Evolutionary conservation across 2,888 invertebrate species (phyloP).

Genomic region (Tipula confusa): DNA sequence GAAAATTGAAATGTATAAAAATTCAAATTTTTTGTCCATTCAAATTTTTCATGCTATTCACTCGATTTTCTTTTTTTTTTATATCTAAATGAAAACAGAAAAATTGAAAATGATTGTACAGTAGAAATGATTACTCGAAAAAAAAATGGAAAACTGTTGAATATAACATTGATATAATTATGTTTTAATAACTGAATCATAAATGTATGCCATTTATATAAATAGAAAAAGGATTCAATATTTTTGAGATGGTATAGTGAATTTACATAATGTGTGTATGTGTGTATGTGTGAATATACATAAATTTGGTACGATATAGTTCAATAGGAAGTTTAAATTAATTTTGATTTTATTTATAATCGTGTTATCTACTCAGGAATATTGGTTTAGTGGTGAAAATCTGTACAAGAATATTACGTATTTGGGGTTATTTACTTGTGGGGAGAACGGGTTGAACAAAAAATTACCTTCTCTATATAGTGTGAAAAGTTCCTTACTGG

Average conservation of each 20-base stretch:
- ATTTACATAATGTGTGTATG: not conserved
- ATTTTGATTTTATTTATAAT: not conserved
- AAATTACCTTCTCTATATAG: not conserved
- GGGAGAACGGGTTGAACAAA: not conserved
- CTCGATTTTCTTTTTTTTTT: not conserved
- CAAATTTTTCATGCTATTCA: not conserved
- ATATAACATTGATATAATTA: slow-evolving; percentile 12
- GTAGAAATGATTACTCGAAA: not conserved
- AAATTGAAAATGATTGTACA: not conserved
- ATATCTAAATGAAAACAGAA: not conserved
- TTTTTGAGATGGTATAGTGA: not conserved
- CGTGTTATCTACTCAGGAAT: not conserved
- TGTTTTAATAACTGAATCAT: slow-evolving; percentile 3
- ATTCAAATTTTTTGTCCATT: not conserved
- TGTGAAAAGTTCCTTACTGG: not conserved
- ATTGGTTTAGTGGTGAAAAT: not conserved
- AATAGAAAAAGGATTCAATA: not conserved
- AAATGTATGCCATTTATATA: not conserved
- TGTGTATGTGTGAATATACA: too few species aligned
- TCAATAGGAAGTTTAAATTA: not conserved
- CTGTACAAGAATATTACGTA: not conserved
- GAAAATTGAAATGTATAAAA: slow-evolving; percentile 1
- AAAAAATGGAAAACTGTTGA: not conserved
- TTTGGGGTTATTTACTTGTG: not conserved
- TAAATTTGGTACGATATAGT: not conserved